Conservation (phyloP, 1,140 invertebrate genomes). For the Meloidogyne floridensis region DNA sequence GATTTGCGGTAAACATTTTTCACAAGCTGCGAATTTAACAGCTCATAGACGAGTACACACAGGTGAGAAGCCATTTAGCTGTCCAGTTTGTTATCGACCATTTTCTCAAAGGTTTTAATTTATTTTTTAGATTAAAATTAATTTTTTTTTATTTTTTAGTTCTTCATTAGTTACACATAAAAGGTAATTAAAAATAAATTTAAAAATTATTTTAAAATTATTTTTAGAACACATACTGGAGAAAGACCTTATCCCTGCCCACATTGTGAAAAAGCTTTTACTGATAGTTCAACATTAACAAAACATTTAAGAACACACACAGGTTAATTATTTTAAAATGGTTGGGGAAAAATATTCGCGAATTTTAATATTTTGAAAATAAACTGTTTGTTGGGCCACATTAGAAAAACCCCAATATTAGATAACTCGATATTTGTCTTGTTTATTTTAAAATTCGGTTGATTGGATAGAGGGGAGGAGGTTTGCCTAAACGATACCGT, state of each 20-base stretch:
- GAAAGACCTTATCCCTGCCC: constrained; percentile 84
- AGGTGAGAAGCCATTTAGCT: constrained; percentile 79
- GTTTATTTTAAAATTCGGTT: no score
- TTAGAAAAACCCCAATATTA: no score
- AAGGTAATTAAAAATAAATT: constrained; percentile 42
- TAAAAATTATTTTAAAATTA: not conserved
- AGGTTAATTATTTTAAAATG: constrained; percentile 67
- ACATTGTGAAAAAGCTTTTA: constrained; percentile 71
- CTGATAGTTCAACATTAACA: constrained; percentile 65
- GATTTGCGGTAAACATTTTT: constrained; percentile 74
- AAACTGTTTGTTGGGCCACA: no score
- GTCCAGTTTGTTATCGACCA: constrained; percentile 89
- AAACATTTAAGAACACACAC: constrained; percentile 76
- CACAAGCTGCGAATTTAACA: constrained; percentile 74
- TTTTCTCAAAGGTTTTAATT: constrained; percentile 73
- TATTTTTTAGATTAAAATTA: constrained; percentile 51
- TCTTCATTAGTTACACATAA: constrained; percentile 78
- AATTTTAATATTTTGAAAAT: no score
- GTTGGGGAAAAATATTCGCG: no score
- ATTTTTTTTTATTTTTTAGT: constrained; percentile 21
- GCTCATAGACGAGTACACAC: constrained; percentile 73
- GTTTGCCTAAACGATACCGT: no score
- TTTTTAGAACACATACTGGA: constrained; percentile 78
- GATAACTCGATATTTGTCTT: no score
- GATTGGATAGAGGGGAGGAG: no score